Evolutionary conservation across 2,113 vertebrate species (phyloP).

Genomic region (Halichoerus grypus): DNA sequence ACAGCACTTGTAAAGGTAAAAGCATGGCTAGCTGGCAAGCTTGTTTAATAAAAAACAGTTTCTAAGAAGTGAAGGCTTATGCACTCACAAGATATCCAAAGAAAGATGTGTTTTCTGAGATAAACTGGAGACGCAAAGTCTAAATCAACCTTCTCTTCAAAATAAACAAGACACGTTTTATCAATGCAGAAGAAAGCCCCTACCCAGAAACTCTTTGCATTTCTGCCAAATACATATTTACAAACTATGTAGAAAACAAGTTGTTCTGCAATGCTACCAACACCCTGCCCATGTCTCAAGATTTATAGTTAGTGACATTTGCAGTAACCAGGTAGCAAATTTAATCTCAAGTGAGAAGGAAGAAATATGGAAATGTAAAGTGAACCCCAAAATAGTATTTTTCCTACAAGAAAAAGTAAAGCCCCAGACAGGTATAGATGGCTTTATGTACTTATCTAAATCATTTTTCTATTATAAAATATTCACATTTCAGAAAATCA

Average conservation of each 20-base stretch:
- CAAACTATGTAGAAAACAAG: background rate
- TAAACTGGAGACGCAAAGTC: slow-evolving; percentile 19
- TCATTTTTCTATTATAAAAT: slow-evolving; percentile 46
- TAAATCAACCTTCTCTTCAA: slow-evolving; percentile 29
- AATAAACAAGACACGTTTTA: slow-evolving; percentile 61
- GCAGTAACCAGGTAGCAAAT: slow-evolving; percentile 41
- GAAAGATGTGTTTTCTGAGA: slow-evolving; percentile 51
- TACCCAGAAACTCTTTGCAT: slow-evolving; percentile 26
- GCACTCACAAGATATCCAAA: background rate
- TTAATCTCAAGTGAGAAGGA: slow-evolving; percentile 53
- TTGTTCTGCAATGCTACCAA: background rate
- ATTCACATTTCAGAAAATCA: slow-evolving; percentile 54
- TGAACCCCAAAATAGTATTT: slow-evolving; percentile 24
- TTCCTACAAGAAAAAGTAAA: slow-evolving; percentile 36
- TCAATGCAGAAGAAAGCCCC: slow-evolving; percentile 26
- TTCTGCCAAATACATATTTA: slow-evolving; percentile 46
- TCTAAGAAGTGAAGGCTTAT: slow-evolving; percentile 33
- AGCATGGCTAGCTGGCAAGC: background rate
- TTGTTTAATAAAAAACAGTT: slow-evolving; percentile 53
- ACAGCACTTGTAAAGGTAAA: background rate
- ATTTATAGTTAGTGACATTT: slow-evolving; percentile 39
- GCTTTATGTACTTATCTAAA: slow-evolving; percentile 25
- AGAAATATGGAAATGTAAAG: slow-evolving; percentile 13
- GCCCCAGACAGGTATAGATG: background rate
- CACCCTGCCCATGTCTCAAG: background rate